phyloP scores from a whole-genome alignment of 1,140 invertebrate species.

The Pachyrhynchus sulphureomaculatus region DNA sequence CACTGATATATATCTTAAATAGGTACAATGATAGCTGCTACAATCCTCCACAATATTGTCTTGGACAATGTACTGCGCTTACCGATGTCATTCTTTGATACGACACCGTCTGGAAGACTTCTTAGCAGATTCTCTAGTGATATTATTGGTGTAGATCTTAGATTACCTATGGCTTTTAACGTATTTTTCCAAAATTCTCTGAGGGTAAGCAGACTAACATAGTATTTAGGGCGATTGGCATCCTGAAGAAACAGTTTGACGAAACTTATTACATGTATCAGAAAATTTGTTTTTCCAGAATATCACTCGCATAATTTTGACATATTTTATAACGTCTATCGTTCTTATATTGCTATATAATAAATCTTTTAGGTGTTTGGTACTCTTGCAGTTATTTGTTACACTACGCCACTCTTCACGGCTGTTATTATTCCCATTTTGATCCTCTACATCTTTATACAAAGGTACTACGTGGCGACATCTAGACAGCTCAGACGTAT shows the following conservation, averaged over 20 bases:
- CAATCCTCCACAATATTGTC: conserved; percentile 60
- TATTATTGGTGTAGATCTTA: conserved; percentile 38
- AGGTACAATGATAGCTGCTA: conserved; percentile 56
- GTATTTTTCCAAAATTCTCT: conserved; percentile 27
- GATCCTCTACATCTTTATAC: conserved; percentile 86
- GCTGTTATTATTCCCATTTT: conserved; percentile 80
- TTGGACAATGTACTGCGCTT: conserved; percentile 62
- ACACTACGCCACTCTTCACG: conserved; percentile 85
- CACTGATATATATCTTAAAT: too few relatives aligned
- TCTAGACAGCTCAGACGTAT: conserved; percentile 93
- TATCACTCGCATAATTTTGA: too few relatives aligned
- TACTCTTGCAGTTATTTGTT: conserved; percentile 86
- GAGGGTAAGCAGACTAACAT: conserved; percentile 52
- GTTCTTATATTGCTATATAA: too few relatives aligned
- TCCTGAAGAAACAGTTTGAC: too few relatives aligned
- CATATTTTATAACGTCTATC: too few relatives aligned
- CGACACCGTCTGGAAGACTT: conserved; percentile 69
- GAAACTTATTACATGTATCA: too few relatives aligned
- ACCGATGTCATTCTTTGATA: conserved; percentile 74
- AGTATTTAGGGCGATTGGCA: too few relatives aligned
- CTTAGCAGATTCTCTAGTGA: conserved; percentile 63
- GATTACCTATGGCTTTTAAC: conserved; percentile 29
- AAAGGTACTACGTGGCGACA: conserved; percentile 92
- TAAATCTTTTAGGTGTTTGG: conserved; percentile 70
- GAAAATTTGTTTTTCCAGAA: too few relatives aligned